Percentiles rank a stretch among this genome's conserved stretches.
phyloP scores from a whole-genome alignment of 2,113 vertebrate species.

The Chunga burmeisteri region DNA sequence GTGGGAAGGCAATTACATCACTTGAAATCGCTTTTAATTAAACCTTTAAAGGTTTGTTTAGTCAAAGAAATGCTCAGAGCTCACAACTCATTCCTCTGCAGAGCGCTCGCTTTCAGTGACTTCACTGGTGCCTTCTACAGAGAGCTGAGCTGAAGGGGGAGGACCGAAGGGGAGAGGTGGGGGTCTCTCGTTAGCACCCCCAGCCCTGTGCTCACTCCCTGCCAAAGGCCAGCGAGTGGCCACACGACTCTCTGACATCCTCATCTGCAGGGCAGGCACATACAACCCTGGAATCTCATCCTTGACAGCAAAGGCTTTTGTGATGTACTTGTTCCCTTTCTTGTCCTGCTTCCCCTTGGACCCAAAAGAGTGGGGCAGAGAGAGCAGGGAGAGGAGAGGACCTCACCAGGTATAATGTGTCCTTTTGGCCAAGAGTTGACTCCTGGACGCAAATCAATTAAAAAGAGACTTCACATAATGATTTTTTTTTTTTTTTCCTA shows the following conservation, averaged over 20 bases:
- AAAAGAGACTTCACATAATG: not conserved
- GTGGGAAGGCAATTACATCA: constrained; percentile 31
- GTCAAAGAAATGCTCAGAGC: not conserved
- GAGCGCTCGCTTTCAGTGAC: rapidly evolving
- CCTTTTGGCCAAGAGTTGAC: not conserved
- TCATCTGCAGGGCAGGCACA: not conserved
- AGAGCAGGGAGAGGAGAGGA: not conserved
- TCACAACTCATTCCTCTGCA: not conserved
- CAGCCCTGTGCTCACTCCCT: rapidly evolving
- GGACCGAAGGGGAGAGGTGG: not conserved
- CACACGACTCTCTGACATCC: not conserved
- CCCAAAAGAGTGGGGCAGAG: rapidly evolving
- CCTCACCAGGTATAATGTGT: rapidly evolving
- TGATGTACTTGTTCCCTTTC: not conserved
- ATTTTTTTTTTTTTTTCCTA: not conserved
- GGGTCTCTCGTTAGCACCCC: not conserved
- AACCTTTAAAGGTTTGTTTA: constrained; percentile 7
- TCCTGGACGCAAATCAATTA: not conserved
- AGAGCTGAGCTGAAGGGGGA: not conserved
- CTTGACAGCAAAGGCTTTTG: not conserved
- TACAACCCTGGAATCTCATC: not conserved
- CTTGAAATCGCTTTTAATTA: not conserved
- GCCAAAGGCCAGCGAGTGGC: not conserved
- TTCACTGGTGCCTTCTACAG: not conserved
- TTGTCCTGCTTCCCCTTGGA: rapidly evolving